Evolutionary conservation across 37 sponge, comb jelly and placozoan genomes (phyloP).

Genomic region (Spongilla lacustris): DNA sequence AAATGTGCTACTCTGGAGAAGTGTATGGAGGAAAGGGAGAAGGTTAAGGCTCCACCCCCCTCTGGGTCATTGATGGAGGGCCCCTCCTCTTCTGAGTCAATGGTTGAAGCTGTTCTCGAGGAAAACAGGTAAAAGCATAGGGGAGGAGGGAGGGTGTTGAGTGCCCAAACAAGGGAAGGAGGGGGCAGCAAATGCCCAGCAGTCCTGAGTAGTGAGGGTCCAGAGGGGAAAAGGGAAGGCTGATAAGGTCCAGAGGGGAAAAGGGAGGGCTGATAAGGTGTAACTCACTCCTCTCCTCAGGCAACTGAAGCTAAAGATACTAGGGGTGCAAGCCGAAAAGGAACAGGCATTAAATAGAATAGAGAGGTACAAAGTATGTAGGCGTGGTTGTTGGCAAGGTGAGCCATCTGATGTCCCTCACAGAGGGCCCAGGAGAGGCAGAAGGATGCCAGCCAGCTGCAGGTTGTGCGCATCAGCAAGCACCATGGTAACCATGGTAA

Average conservation of each 20-base stretch:
- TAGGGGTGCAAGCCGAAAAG: conserved; percentile 48
- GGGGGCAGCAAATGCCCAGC: too few species aligned
- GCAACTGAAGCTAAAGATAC: conserved; percentile 44
- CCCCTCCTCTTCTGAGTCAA: conserved; percentile 30
- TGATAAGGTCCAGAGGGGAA: neutral
- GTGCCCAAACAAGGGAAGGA: too few species aligned
- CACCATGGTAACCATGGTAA: neutral
- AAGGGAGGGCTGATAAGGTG: neutral
- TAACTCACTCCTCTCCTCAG: neutral
- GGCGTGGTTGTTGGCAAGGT: neutral
- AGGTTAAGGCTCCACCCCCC: conserved; percentile 8
- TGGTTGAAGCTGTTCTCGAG: conserved; percentile 36
- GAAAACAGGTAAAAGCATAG: conserved; percentile 39
- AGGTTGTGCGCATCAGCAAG: neutral
- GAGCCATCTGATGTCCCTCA: neutral
- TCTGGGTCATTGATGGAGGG: conserved; percentile 17
- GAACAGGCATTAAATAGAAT: conserved; percentile 45
- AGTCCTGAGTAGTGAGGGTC: too few species aligned
- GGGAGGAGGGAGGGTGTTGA: neutral
- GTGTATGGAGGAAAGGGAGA: conserved; percentile 43
- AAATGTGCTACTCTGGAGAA: conserved; percentile 46
- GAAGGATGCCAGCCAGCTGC: conserved; percentile 34
- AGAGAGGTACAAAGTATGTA: conserved; percentile 60
- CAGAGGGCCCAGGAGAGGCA: conserved; percentile 52
- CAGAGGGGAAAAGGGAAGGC: too few species aligned